Conservation (phyloP, 2,797 vertebrate species). For the Diglossa cyanea region DNA sequence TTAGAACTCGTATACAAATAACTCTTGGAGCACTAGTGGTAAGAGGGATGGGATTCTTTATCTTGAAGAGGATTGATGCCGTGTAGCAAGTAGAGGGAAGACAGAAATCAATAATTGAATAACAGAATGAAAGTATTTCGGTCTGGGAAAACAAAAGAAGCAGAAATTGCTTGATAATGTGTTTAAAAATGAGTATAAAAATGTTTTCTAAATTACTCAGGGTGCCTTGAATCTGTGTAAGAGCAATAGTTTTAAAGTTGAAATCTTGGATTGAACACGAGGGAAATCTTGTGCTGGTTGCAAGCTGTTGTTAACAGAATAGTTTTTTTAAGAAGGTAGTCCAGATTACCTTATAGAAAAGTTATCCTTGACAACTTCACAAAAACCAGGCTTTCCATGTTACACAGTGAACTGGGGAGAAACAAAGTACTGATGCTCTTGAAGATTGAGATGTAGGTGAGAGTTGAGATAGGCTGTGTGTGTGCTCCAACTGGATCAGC, state of each 20-base stretch:
- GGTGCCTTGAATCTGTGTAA: neutral
- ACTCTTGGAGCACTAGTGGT: neutral
- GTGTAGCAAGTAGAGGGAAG: neutral
- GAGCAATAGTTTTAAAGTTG: neutral
- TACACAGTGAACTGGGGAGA: neutral
- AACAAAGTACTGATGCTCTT: neutral
- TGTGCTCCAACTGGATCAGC: neutral
- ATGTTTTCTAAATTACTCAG: neutral
- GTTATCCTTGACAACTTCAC: neutral
- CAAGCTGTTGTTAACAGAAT: neutral
- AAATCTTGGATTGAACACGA: neutral
- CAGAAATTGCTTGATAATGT: neutral
- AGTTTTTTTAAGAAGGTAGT: neutral
- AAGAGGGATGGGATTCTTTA: neutral
- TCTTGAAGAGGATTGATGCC: neutral
- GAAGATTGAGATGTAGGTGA: neutral
- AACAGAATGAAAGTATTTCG: neutral
- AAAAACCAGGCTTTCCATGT: neutral
- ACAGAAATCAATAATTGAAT: neutral
- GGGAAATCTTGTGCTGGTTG: neutral
- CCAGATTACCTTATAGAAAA: neutral
- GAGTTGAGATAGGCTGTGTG: neutral
- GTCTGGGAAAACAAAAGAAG: neutral
- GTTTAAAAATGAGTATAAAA: neutral
- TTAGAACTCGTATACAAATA: neutral